These are phyloP conservation scores for Tethya wilhelma DNA, from an alignment of 37 sponge, comb jelly and placozoan species.

Conservation along the genomic window DNA sequence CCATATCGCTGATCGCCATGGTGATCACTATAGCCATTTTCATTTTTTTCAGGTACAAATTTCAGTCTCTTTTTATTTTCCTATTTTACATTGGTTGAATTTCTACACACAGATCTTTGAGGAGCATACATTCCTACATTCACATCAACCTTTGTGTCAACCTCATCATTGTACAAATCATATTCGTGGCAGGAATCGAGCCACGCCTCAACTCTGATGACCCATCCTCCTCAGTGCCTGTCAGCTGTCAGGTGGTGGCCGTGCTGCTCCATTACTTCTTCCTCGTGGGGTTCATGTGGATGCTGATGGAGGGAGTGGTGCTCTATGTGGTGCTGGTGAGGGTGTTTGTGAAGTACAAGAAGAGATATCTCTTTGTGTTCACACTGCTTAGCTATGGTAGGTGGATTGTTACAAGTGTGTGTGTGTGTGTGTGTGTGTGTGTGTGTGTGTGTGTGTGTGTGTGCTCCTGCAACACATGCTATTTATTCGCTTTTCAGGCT, in stretches of 20 bases:
- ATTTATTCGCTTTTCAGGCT: background rate
- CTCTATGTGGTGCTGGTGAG: conserved; percentile 57
- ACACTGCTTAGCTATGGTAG: conserved; percentile 32
- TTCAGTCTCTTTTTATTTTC: background rate
- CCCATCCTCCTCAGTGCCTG: background rate
- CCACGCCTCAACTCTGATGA: background rate
- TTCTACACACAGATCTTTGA: conserved; percentile 34
- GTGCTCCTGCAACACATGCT: background rate
- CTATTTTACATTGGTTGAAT: background rate
- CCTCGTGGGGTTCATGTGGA: conserved; percentile 78
- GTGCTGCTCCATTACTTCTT: conserved; percentile 62
- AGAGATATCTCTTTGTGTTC: conserved; percentile 10
- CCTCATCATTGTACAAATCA: conserved; percentile 55
- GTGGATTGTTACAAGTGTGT: too few relatives aligned
- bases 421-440: too few relatives aligned
- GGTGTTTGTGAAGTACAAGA: conserved; percentile 46
- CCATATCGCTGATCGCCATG: background rate
- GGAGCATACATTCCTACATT: conserved; percentile 54
- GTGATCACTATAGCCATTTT: background rate
- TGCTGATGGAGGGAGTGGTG: conserved; percentile 83
- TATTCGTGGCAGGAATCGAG: conserved; percentile 43
- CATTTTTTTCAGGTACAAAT: background rate
- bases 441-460: background rate
- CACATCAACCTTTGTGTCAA: conserved; percentile 66
- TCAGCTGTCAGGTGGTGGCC: conserved; percentile 33